Percentiles rank a stretch among this genome's conserved stretches.
phyloP scores from a whole-genome alignment of 2,113 vertebrate genomes.

The Suricata suricatta region DNA sequence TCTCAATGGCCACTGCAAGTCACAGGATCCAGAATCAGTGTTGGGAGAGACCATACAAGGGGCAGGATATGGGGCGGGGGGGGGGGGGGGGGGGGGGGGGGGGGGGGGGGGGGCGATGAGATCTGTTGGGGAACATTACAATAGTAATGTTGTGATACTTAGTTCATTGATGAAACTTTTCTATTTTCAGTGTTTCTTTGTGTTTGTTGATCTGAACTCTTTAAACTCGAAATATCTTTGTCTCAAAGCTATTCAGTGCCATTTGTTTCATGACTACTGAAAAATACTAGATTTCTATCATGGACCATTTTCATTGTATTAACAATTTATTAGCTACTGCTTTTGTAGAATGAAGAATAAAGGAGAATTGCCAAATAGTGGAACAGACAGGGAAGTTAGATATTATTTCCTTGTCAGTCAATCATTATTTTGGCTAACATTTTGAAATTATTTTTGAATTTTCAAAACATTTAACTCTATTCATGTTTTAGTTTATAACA shows the following conservation, averaged over 20 bases:
- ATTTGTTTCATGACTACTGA: slow-evolving; percentile 10
- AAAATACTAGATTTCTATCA: not conserved
- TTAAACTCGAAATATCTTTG: not conserved
- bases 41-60: too few species aligned
- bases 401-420: not conserved
- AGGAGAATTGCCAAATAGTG: not conserved
- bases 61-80: too few species aligned
- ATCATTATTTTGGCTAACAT: not conserved
- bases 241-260: not conserved
- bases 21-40: not conserved
- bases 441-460: not conserved
- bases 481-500: not conserved
- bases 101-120: not conserved
- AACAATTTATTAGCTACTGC: not conserved
- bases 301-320: not conserved
- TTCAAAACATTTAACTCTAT: not conserved
- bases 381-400: not conserved
- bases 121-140: not conserved
- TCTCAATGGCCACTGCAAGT: not conserved
- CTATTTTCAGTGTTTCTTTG: not conserved
- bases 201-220: not conserved
- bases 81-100: too few species aligned
- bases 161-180: not conserved
- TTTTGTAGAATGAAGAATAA: not conserved
- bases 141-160: not conserved